Evolutionary conservation across 2,113 vertebrate species (phyloP).

Genomic region (Forbesichthys agassizii): DNA sequence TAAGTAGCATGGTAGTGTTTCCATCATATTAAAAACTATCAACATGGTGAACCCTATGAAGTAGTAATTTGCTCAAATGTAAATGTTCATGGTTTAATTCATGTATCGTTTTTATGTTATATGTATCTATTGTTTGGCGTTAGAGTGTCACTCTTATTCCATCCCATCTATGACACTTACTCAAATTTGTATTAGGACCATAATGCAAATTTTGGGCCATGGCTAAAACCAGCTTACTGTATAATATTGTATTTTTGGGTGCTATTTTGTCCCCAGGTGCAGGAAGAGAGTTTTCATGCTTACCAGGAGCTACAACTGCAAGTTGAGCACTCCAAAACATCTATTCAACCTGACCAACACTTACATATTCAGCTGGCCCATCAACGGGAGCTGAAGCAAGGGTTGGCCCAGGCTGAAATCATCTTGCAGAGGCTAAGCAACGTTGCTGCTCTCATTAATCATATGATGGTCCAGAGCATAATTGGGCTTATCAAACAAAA

Average conservation of each 20-base stretch:
- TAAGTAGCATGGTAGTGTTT: too few species aligned
- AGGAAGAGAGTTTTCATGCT: conserved; percentile 68
- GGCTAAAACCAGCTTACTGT: not conserved
- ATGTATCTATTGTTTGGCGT: too few species aligned
- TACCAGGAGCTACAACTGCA: conserved; percentile 69
- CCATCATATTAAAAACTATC: too few species aligned
- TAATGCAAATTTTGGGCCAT: too few species aligned
- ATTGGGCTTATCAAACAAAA: conserved; percentile 66
- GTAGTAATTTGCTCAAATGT: too few species aligned
- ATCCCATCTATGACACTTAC: too few species aligned
- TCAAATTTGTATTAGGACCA: too few species aligned
- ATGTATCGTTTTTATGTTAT: too few species aligned
- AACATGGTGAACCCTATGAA: too few species aligned
- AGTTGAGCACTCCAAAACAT: conserved; percentile 43
- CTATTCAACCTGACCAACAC: conserved; percentile 43
- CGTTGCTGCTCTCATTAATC: conserved; percentile 72
- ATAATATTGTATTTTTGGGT: not conserved
- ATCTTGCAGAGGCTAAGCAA: conserved; percentile 69
- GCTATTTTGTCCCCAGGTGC: conserved; percentile 66
- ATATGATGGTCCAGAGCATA: conserved; percentile 78
- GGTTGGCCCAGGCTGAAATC: conserved; percentile 53
- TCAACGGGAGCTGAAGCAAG: conserved; percentile 49
- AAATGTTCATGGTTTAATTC: too few species aligned
- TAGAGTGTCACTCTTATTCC: too few species aligned
- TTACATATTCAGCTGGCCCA: conserved; percentile 61